Percentiles rank a stretch among this genome's conserved stretches.
Evolutionary conservation across 2,888 invertebrate genomes (phyloP).

Genomic region (Lissonota sp.): DNA sequence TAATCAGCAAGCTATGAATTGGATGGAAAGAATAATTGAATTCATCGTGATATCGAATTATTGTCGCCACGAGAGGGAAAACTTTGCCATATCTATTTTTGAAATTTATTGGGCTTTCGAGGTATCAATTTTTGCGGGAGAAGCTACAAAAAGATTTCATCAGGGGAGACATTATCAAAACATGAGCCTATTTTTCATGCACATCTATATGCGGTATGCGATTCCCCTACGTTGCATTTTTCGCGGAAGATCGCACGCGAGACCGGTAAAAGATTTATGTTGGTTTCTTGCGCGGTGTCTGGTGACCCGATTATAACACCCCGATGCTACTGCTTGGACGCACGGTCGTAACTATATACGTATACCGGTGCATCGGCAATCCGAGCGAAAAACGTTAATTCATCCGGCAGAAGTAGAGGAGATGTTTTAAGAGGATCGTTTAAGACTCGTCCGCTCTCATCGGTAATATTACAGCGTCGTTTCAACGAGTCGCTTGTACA

Average conservation of each 20-base stretch:
- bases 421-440: slow-evolving; percentile 11
- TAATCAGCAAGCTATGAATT: too few species aligned
- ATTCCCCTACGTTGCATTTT: slow-evolving; percentile 46
- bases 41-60: too few species aligned
- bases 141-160: too few species aligned
- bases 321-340: slow-evolving; percentile 25
- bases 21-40: too few species aligned
- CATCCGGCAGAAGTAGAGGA: slow-evolving; percentile 25
- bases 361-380: slow-evolving; percentile 15
- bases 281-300: slow-evolving; percentile 76
- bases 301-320: slow-evolving; percentile 76
- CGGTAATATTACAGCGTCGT: slow-evolving; percentile 1
- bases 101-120: too few species aligned
- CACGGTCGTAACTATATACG: slow-evolving; percentile 2
- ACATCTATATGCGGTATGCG: not conserved
- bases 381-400: slow-evolving; percentile 63
- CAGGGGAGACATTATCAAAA: too few species aligned
- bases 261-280: slow-evolving; percentile 64
- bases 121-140: too few species aligned
- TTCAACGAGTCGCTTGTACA: not conserved
- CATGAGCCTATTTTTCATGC: too few species aligned
- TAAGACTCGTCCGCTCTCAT: slow-evolving; percentile 2
- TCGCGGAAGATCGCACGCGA: slow-evolving; percentile 53
- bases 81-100: too few species aligned
- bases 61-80: too few species aligned